phyloP scores from a whole-genome alignment of 2,113 vertebrate genomes.

The Cervus canadensis region DNA sequence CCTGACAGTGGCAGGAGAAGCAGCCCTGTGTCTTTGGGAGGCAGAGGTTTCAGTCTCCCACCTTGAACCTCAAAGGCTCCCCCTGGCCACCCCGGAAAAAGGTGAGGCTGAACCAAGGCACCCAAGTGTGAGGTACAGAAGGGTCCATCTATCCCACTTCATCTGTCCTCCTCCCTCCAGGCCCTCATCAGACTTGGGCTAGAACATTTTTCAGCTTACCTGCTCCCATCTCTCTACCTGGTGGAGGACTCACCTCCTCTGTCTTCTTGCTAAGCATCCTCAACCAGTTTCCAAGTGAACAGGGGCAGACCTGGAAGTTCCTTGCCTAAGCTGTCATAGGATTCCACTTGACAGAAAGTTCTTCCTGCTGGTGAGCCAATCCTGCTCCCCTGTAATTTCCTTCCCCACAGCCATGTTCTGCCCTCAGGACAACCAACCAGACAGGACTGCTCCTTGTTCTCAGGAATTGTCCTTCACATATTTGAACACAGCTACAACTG shows the following conservation, averaged over 20 bases:
- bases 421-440: not conserved
- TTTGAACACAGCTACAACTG: not conserved
- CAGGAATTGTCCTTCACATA: not conserved
- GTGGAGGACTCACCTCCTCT: not conserved
- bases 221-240: not conserved
- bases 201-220: not conserved
- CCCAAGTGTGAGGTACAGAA: not conserved
- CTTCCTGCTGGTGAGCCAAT: not conserved
- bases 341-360: not conserved
- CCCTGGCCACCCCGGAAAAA: not conserved
- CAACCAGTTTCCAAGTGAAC: not conserved
- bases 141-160: not conserved
- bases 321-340: not conserved
- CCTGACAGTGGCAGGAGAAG: not conserved
- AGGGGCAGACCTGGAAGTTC: not conserved
- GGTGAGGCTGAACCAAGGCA: not conserved
- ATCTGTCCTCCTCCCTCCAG: not conserved
- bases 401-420: not conserved
- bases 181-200: not conserved
- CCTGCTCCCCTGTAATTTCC: not conserved
- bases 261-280: not conserved
- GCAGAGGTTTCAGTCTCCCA: not conserved
- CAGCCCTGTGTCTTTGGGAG: not conserved
- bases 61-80: not conserved
- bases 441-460: not conserved